Conservation (phyloP, 2,797 vertebrate species). For the Gymnoscopelus microlampas region DNA sequence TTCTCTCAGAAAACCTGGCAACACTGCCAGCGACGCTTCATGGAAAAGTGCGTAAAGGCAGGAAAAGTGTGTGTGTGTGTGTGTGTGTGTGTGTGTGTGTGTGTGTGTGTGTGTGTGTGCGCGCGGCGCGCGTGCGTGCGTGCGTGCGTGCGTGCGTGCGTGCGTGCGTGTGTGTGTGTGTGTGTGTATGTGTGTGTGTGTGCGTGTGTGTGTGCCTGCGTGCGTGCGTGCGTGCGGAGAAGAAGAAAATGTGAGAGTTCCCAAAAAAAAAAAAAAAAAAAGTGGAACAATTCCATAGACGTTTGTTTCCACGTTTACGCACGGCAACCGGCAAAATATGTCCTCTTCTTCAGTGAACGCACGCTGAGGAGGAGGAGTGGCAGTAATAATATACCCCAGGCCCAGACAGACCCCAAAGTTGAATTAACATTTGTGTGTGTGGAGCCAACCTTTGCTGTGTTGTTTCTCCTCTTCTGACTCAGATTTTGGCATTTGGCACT, state of each 20-base stretch:
- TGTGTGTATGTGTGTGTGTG: background rate
- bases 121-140: background rate
- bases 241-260: conserved; percentile 10
- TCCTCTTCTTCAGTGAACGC: conserved; percentile 64
- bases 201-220: background rate
- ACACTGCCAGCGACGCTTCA: conserved; percentile 44
- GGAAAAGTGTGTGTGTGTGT: conserved; percentile 30
- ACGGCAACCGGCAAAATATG: conserved; percentile 68
- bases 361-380: conserved; percentile 63
- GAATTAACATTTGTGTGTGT: too few species aligned
- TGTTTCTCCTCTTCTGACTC: conserved; percentile 37
- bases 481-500: conserved; percentile 27
- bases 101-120: background rate
- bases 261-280: conserved; percentile 50
- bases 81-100: conserved; percentile 5
- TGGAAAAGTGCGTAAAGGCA: conserved; percentile 73
- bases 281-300: conserved; percentile 69
- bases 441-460: too few species aligned
- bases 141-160: background rate
- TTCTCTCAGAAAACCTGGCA: too few species aligned
- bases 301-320: conserved; percentile 73
- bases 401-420: conserved; percentile 57
- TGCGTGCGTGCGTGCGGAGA: background rate
- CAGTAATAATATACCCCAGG: conserved; percentile 52
- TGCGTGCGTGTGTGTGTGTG: background rate